Conservation (phyloP, 1,140 invertebrate species). For the Papilio polytes region DNA sequence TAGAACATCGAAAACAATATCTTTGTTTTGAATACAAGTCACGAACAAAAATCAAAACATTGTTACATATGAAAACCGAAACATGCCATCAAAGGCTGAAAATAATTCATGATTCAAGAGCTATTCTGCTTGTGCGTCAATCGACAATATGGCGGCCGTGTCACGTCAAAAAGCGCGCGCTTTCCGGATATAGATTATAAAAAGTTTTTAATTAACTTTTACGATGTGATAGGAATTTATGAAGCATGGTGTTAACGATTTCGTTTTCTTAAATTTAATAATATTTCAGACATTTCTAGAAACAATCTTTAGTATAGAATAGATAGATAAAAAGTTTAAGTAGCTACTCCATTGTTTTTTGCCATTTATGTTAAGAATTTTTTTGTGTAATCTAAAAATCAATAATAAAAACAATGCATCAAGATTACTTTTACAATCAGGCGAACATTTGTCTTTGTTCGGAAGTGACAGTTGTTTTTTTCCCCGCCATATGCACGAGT, state of each 20-base stretch:
- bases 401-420: slow-evolving; percentile 14
- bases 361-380: not conserved
- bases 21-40: slow-evolving; percentile 13
- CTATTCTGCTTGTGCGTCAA: slow-evolving; percentile 50
- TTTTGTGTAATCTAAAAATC: not conserved
- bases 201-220: slow-evolving; percentile 21
- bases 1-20: not conserved
- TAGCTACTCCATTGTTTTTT: not conserved
- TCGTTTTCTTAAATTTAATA: not conserved
- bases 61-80: not conserved
- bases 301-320: too few species aligned
- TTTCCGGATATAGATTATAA: slow-evolving; percentile 15
- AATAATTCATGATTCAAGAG: slow-evolving; percentile 39
- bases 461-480: slow-evolving; percentile 17
- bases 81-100: slow-evolving; percentile 17
- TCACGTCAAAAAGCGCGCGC: slow-evolving; percentile 53
- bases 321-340: too few species aligned
- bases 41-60: slow-evolving; percentile 18
- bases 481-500: not conserved
- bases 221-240: not conserved
- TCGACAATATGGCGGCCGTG: slow-evolving; percentile 52
- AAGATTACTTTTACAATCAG: slow-evolving; percentile 10
- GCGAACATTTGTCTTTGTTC: slow-evolving; percentile 5
- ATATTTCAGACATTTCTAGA: not conserved
- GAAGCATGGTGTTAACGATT: not conserved